These are phyloP conservation scores for Poecilia latipinna DNA, from an alignment of 2,113 vertebrate species.

Conservation along the genomic window DNA sequence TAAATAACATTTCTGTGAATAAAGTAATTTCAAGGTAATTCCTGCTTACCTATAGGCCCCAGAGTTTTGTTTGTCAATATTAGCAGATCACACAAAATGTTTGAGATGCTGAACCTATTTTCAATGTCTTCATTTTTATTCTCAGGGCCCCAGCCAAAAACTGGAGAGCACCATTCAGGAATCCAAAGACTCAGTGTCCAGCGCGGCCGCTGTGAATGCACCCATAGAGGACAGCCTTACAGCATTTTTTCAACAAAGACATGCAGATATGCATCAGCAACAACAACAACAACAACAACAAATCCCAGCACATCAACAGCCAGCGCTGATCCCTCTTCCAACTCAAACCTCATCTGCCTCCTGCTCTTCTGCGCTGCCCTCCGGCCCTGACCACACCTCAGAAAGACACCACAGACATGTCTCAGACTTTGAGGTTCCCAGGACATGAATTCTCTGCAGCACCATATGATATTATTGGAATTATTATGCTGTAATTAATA, in stretches of 20 bases:
- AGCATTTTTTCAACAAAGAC: constrained; percentile 80
- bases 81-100: background rate
- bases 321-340: constrained; percentile 84
- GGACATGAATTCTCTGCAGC: constrained; percentile 76
- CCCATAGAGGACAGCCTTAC: constrained; percentile 87
- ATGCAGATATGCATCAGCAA: constrained; percentile 38
- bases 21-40: no score
- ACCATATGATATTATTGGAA: constrained; percentile 37
- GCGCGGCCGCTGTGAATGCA: constrained; percentile 80
- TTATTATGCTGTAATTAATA: constrained; percentile 61
- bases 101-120: background rate
- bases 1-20: no score
- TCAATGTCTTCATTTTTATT: constrained; percentile 35
- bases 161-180: constrained; percentile 85
- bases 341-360: constrained; percentile 82
- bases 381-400: constrained; percentile 82
- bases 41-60: no score
- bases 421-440: constrained; percentile 90
- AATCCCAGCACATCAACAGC: constrained; percentile 73
- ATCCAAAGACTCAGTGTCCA: constrained; percentile 91
- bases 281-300: constrained; percentile 71
- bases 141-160: constrained; percentile 85
- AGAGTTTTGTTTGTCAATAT: no score
- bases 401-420: constrained; percentile 88
- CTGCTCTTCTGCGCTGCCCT: constrained; percentile 81